phyloP scores from a whole-genome alignment of 2,113 vertebrate genomes.

The Callipepla californica region DNA sequence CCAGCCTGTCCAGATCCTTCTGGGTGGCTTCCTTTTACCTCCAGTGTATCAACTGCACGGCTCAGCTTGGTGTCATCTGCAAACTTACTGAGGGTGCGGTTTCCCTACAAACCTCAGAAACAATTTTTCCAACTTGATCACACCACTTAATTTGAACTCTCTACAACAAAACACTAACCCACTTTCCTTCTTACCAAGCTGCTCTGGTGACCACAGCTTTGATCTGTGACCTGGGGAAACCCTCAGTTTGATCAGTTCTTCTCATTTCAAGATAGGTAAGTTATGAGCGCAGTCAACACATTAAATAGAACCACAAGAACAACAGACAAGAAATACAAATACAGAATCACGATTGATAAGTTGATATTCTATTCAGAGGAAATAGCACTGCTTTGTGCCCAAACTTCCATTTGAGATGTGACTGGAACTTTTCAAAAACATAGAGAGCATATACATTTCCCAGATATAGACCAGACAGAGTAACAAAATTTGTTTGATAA shows the following conservation, averaged over 20 bases:
- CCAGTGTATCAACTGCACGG: too few species aligned
- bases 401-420: background rate
- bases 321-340: background rate
- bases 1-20: too few species aligned
- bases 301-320: too few species aligned
- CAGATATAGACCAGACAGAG: accelerated
- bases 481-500: background rate
- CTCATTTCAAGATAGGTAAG: background rate
- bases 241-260: too few species aligned
- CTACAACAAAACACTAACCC: background rate
- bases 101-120: background rate
- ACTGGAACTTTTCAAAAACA: background rate
- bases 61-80: too few species aligned
- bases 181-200: background rate
- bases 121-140: background rate
- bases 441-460: background rate
- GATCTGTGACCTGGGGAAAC: background rate
- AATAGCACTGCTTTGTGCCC: background rate
- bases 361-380: background rate
- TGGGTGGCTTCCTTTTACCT: too few species aligned
- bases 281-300: background rate
- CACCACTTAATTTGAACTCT: background rate
- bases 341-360: background rate
- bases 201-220: background rate
- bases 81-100: too few species aligned